Conservation (phyloP, 2,888 invertebrate species). For the Troides helena region DNA sequence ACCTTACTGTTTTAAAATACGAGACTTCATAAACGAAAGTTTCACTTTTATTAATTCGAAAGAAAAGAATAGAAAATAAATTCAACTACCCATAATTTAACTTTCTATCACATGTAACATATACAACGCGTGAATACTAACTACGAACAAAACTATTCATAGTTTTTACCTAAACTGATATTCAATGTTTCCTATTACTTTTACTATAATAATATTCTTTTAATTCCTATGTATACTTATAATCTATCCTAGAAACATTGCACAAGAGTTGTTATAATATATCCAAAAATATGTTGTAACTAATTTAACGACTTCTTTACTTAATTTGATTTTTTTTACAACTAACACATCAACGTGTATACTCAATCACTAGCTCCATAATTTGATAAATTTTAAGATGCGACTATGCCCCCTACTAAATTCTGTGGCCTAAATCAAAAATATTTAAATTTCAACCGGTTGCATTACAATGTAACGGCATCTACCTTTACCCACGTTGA, state of each 20-base stretch:
- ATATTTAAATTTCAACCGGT: not conserved
- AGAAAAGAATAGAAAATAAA: slow-evolving; percentile 8
- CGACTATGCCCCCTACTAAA: not conserved
- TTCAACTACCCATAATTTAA: not conserved
- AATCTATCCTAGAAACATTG: no score
- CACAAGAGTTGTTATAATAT: no score
- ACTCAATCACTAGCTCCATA: not conserved
- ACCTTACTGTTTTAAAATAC: not conserved
- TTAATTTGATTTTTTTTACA: not conserved
- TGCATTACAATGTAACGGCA: not conserved
- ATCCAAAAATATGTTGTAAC: no score
- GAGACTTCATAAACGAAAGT: not conserved
- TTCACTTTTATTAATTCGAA: not conserved
- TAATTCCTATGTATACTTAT: not conserved
- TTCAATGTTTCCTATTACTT: not conserved
- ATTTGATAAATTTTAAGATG: not conserved
- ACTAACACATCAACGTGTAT: not conserved
- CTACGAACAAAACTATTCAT: not conserved
- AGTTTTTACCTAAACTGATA: not conserved
- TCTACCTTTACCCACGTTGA: not conserved
- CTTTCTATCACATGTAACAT: slow-evolving; percentile 8
- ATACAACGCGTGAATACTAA: not conserved
- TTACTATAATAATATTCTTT: not conserved
- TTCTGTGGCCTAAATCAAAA: not conserved
- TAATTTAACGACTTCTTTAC: no score